Conservation (phyloP, 2,113 vertebrate species). For the Vicugna pacos region DNA sequence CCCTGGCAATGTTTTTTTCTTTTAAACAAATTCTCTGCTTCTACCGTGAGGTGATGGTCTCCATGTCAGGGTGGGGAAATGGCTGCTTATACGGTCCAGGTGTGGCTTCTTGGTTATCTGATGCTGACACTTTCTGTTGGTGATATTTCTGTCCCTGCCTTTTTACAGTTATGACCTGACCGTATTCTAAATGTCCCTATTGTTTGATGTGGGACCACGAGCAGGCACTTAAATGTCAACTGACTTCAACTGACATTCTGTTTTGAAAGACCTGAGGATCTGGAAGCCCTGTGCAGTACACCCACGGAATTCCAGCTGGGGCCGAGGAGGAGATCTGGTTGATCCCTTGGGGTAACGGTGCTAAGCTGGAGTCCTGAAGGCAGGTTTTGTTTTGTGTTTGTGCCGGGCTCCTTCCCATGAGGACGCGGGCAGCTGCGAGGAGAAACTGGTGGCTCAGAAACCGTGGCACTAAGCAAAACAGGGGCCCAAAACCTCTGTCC, state of each 20-base stretch:
- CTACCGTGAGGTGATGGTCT: fast-evolving
- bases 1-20: neutral
- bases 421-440: fast-evolving
- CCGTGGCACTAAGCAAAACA: fast-evolving
- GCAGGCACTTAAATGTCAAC: too few relatives aligned
- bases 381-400: neutral
- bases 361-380: too few relatives aligned
- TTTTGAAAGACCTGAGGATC: fast-evolving
- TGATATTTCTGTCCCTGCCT: neutral
- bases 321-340: neutral
- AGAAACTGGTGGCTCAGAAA: neutral
- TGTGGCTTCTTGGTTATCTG: too few relatives aligned
- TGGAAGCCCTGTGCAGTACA: too few relatives aligned
- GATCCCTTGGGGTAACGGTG: too few relatives aligned
- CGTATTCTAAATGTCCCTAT: fast-evolving
- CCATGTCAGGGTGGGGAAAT: too few relatives aligned
- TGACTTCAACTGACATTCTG: neutral
- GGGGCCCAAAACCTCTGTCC: too few relatives aligned
- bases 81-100: fast-evolving
- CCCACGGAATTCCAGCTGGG: too few relatives aligned
- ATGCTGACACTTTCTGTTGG: fast-evolving
- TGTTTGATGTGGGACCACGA: neutral
- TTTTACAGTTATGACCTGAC: fast-evolving
- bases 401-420: neutral
- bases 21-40: too few relatives aligned